Base-by-base conservation (phyloP, 2,888 invertebrate species). In the Pasiphila rectangulata region DNA sequence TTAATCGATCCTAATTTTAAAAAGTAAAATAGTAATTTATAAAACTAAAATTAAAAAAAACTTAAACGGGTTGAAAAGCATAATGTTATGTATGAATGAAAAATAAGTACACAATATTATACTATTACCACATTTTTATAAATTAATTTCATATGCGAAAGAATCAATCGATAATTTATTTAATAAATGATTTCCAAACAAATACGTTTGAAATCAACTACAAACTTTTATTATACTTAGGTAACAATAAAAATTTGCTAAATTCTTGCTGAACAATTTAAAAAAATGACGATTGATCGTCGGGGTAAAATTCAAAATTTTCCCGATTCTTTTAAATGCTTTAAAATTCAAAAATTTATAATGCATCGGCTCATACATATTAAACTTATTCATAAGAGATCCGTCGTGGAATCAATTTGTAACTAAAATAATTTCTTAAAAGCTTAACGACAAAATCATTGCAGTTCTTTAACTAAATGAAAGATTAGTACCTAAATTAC, bases 341-440 rank as follows among this genome's bases (percentile, higher is more conserved):
- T 57, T 53, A 55, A 59, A 46, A 51, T 40, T 57, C 61, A 62
- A 67, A 69, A 63, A 58, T 64, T 64, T 54, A 64, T 66, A 65
- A 56, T 51, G 63, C 65, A 64, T 64, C 60, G 65, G 62, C 65
- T 64, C 61, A 64, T 42, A 46, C 1, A 70, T 59, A 64, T 68
- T 67, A 72, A 75, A 74, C 73, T 76, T 75, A 80, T 74, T 66
- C 67, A 63, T 63, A 65, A 72, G 76, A 77, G 76, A 77, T 77
- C 76, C 76, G 56, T 74, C 64, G 40, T 55, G 64, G 76, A 76
- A 76, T 75, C 74, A 63, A 62, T 62, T 54, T 47, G 61, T 56
- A 62, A 63, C 59, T 61, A 57, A 67, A 53, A 59, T 57, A 59
- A 56, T 53, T 60, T 46, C 54, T 46, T 53, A 55, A 57, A 54